phyloP scores from a whole-genome alignment of 2,888 invertebrate genomes.

The Agapostemon virescens region DNA sequence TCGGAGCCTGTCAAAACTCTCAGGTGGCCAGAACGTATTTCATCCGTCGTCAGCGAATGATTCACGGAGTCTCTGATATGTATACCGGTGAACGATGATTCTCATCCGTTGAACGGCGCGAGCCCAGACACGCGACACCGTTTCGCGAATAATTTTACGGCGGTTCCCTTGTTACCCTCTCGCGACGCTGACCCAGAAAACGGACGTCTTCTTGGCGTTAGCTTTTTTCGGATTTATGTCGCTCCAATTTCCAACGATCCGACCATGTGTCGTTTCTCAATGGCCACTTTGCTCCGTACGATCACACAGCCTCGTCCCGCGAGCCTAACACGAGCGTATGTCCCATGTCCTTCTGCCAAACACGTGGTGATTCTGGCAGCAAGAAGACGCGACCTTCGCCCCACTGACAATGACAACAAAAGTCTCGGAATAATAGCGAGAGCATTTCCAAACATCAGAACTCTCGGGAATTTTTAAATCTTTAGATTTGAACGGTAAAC shows the following conservation, averaged over 20 bases:
- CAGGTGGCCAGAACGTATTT: conserved; percentile 5
- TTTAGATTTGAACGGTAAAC: accelerated
- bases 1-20: conserved; percentile 12
- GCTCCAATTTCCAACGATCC: conserved; percentile 43
- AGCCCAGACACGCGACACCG: conserved; percentile 53
- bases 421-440: neutral
- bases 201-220: conserved; percentile 50
- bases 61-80: neutral
- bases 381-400: neutral
- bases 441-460: neutral
- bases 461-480: neutral
- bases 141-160: conserved; percentile 62
- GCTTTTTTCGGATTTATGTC: conserved; percentile 55
- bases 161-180: conserved; percentile 47
- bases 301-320: conserved; percentile 6
- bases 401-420: conserved; percentile 3
- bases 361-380: conserved; percentile 7
- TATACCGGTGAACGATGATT: conserved; percentile 18
- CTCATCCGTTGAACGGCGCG: conserved; percentile 20
- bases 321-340: neutral
- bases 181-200: conserved; percentile 58
- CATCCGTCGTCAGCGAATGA: conserved; percentile 17
- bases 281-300: conserved; percentile 37
- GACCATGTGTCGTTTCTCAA: conserved; percentile 35
- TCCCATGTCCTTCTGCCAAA: neutral